Base-by-base conservation (phyloP, 2,888 invertebrate genomes). In the Sinopyrophorus schimmeli region DNA sequence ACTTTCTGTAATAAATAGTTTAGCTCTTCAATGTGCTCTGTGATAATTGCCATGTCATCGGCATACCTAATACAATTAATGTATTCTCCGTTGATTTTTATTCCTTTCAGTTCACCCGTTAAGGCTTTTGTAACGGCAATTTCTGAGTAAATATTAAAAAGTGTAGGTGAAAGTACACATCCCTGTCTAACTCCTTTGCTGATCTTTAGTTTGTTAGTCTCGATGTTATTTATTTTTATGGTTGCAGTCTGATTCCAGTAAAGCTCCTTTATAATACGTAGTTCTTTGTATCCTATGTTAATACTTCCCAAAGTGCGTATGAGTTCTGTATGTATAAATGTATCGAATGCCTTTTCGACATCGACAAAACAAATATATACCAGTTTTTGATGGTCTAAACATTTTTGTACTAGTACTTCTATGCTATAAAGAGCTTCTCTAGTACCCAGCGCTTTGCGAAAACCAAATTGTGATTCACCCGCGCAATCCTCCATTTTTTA, bases 1-100 rank as follows among this genome's bases (percentile, higher is more conserved):
- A 30, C 2, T n/a, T 30, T 30, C 17, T 6, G 16, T 30, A 30
- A 27, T 16, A 30, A 30, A 16, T n/a, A 6, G 7, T 16, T 4
- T 30, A 17, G n/a, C 15, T 30, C 16, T 30, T 30, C 30, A n/a
- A 30, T n/a, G 16, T 30, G n/a, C 9, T 30, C n/a, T 9, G 30
- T 17, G 4, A 30, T 15, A 17, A 28, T 30, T 30, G 9, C 17
- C n/a, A 30, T 30, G 17, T 30, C 16, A 16, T 30, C 30, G 17
- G 30, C 30, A 7, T 30, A 28, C 17, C 30, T 26, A n/a, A 27
- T 39, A 27, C 27, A 28, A 6, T 28, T 28, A 1, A 28, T 4
- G 2, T 28, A 5, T 28, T 14, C 28, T 4, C 5, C 26, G 10
- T 26, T 26, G 11, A 26, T 26, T 26, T 26, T 9, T 4, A 26